Evolutionary conservation across 1,140 invertebrate species (phyloP).

Genomic region (Adelges cooleyi): DNA sequence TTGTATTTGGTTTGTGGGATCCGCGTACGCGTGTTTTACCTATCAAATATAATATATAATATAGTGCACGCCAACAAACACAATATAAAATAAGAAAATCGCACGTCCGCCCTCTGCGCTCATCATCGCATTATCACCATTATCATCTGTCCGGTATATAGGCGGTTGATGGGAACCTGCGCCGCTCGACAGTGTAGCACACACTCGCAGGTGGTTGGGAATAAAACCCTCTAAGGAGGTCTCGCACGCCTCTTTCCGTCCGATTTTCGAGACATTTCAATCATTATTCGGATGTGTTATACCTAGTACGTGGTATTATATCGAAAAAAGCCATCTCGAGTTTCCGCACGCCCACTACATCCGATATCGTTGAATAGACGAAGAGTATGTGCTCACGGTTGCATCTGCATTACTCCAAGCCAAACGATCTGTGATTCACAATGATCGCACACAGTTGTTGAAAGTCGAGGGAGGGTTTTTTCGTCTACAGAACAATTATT

Average conservation of each 20-base stretch:
- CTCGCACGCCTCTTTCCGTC: too few species aligned
- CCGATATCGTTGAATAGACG: too few species aligned
- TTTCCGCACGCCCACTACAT: slow-evolving; percentile 13
- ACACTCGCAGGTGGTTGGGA: background rate
- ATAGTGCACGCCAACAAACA: background rate
- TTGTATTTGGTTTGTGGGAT: too few species aligned
- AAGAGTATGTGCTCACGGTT: too few species aligned
- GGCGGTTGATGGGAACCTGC: background rate
- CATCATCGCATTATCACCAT: background rate
- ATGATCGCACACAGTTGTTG: too few species aligned
- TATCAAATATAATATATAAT: background rate
- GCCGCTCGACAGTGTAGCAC: background rate
- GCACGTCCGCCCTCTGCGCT: background rate
- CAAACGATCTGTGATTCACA: too few species aligned
- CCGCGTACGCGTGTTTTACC: background rate
- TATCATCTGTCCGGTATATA: too few species aligned
- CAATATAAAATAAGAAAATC: background rate
- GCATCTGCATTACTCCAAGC: too few species aligned
- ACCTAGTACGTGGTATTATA: too few species aligned
- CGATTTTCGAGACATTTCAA: background rate
- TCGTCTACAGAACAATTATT: too few species aligned
- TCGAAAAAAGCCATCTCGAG: background rate
- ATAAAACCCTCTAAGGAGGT: background rate
- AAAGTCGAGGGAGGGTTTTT: too few species aligned
- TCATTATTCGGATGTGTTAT: background rate